Conservation (phyloP, 2,113 vertebrate genomes). For the Rattus norvegicus region DNA sequence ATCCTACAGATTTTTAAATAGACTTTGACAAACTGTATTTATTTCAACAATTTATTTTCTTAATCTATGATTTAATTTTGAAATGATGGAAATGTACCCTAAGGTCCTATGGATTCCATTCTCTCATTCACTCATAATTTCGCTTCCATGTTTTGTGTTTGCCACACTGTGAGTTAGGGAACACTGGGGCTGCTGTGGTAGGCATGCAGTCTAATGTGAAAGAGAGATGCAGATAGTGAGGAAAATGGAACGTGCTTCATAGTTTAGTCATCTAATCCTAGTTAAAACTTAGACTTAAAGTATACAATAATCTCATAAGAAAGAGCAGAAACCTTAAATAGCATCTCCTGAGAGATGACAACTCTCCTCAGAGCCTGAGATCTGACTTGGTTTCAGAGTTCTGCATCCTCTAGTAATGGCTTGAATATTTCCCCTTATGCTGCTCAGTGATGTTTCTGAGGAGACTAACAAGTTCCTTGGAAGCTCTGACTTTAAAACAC, state of each 20-base stretch:
- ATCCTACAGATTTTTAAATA: background rate
- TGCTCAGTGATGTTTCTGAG: background rate
- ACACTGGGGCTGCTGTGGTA: background rate
- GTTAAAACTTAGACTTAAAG: background rate
- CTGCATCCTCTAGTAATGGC: background rate
- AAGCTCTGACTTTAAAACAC: background rate
- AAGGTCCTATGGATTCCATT: background rate
- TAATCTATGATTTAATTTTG: constrained; percentile 5
- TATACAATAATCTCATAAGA: no score
- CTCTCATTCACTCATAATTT: background rate
- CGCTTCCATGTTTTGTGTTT: background rate
- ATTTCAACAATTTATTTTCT: background rate
- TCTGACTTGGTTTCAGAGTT: background rate
- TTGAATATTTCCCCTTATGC: background rate
- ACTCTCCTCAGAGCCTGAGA: background rate
- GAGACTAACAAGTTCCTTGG: background rate
- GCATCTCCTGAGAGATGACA: background rate
- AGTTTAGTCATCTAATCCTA: background rate
- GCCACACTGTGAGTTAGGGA: background rate
- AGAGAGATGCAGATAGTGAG: background rate
- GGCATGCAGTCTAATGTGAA: background rate
- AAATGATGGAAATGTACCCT: background rate
- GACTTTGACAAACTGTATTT: background rate
- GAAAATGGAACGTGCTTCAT: background rate
- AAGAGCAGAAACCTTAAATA: background rate